Evolutionary conservation across 2,797 vertebrate species (phyloP).

Genomic region (Babyrousa celebensis): DNA sequence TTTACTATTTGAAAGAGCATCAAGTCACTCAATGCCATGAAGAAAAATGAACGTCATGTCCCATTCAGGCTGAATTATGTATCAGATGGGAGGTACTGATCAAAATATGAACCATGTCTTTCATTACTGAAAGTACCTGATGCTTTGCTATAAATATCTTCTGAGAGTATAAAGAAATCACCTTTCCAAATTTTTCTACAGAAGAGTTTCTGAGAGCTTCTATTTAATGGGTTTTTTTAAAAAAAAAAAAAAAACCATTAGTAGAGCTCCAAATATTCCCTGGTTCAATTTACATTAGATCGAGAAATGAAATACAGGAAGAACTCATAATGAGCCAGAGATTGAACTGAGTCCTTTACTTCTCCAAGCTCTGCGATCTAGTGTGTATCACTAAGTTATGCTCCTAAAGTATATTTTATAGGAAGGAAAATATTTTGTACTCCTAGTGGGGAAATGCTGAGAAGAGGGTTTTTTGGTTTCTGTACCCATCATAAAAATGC

Average conservation of each 20-base stretch:
- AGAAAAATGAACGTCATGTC: constrained; percentile 83
- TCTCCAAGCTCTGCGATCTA: constrained; percentile 57
- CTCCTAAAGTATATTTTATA: constrained; percentile 30
- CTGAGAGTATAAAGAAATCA: constrained; percentile 46
- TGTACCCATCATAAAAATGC: constrained; percentile 83
- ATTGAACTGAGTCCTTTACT: constrained; percentile 70
- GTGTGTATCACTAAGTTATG: constrained; percentile 53
- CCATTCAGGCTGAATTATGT: constrained; percentile 81
- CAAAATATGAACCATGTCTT: constrained; percentile 77
- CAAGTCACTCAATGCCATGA: constrained; percentile 80
- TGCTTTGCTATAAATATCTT: constrained; percentile 82
- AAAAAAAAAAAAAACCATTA: constrained; percentile 27
- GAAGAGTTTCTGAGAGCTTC: constrained; percentile 67
- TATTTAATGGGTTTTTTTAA: constrained; percentile 66
- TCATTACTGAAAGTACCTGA: constrained; percentile 81
- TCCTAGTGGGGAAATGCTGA: constrained; percentile 42
- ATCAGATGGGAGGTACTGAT: constrained; percentile 78
- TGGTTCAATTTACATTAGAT: constrained; percentile 68
- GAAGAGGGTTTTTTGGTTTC: constrained; percentile 74
- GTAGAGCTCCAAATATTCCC: constrained; percentile 76
- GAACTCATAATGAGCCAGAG: constrained; percentile 61
- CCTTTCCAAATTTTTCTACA: constrained; percentile 75
- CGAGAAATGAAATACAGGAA: constrained; percentile 64
- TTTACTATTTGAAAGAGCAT: constrained; percentile 86
- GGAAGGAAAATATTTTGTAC: constrained; percentile 76